These are phyloP conservation scores for Drosophila falleni DNA, from an alignment of 2,888 invertebrate species.

Conservation along the genomic window DNA sequence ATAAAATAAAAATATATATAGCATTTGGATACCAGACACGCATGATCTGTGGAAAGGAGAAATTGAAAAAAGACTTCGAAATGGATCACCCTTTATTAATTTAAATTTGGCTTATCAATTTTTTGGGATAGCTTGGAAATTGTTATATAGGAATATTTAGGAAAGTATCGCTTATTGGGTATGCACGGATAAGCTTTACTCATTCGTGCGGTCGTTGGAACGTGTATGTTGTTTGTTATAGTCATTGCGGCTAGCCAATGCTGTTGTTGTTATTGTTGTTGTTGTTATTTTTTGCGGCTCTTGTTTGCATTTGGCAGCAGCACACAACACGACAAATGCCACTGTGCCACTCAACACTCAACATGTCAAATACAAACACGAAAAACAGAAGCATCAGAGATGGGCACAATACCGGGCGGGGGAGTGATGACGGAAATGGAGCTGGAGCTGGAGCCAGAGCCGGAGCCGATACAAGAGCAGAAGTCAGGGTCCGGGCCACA, in stretches of 20 bases:
- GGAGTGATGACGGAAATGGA: not conserved
- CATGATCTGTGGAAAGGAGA: no score
- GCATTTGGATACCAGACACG: no score
- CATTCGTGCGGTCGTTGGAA: conserved; percentile 21
- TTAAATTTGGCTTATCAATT: not conserved
- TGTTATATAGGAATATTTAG: not conserved
- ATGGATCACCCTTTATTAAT: not conserved
- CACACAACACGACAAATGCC: conserved; percentile 56
- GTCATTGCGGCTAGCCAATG: conserved; percentile 24
- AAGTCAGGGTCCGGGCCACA: not conserved
- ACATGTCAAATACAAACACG: conserved; percentile 72
- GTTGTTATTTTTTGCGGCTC: conserved; percentile 28
- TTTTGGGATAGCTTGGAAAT: not conserved
- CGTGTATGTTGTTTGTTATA: conserved; percentile 28
- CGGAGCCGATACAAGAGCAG: no score
- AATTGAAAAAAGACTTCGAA: no score
- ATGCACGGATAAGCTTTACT: conserved; percentile 9
- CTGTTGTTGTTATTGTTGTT: conserved; percentile 4
- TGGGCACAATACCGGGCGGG: not conserved
- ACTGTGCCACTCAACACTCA: conserved; percentile 61
- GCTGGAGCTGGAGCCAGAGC: not conserved
- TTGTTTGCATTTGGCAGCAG: conserved; percentile 57
- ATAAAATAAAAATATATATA: no score
- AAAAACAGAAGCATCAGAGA: conserved; percentile 32
- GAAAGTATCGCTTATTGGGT: conserved; percentile 9